Base-by-base conservation (phyloP, 2,797 vertebrate species). In the Hafferia zeledoni region DNA sequence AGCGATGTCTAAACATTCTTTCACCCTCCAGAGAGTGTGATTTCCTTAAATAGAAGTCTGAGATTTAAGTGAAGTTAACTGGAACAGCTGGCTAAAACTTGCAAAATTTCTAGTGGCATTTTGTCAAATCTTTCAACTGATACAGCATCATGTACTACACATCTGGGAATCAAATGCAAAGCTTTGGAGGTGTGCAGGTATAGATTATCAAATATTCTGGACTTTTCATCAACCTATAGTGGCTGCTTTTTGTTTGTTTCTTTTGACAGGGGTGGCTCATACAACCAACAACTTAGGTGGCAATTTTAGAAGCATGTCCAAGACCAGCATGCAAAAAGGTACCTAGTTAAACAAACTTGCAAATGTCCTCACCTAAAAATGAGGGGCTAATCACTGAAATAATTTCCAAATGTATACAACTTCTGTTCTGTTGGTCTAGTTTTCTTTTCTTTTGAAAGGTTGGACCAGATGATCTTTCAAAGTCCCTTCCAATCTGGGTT, bases 221-320 rank as follows among this genome's bases (percentile, higher is more conserved):
- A 93, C 39, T 94, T 97, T 91, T 90, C 87, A 96, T 78, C 91
- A 94, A 69, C 41, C 78, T 91, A 82, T 39, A 85, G 92, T 72
- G 43, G 25, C 59, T 80, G 41, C 11, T 43, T 94, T 89, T 56
- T 43, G 12, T 65, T 91, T 76, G 63, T 67, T 72, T 67, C 10
- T 35, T 77, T 87, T 67, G 59, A 31, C 10, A 18, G 9, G 10
- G 37, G 39, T 37, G 17, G 35, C 28, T 52, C 55, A 43, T 11
- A 20, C 7, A 19, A 56, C 86, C 39, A 95, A 31, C 57, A 83
- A 59, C 31, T 80, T 95, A 41, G 10, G 2, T 52, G 56, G 81
- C 88, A 94, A 56, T 81, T 96, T 87, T n/a, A 88, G 55, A 96
- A 83, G 76, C 39, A 27, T 57, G 43, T 10, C 69, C 25, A 50